Base-by-base conservation (phyloP, 92 coral and sea anemone species). In the Phenganax stokvisi region DNA sequence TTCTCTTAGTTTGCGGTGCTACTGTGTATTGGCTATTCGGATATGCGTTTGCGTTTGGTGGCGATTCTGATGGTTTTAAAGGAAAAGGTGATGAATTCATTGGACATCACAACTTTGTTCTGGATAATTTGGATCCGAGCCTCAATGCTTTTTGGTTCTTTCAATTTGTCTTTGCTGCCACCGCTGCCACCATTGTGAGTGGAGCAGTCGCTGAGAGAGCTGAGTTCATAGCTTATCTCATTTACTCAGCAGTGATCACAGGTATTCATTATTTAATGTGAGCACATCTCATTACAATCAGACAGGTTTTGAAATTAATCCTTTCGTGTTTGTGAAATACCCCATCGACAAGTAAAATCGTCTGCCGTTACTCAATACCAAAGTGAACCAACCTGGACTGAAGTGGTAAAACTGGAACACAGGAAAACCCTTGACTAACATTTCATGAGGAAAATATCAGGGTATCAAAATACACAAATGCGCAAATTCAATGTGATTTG, bases 131-230 rank as follows among this genome's bases (percentile, higher is more conserved):
- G 7, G 91, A 92, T 20, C 25, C 10, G 68, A 76, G 51, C 47
- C 27, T 9, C 3, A 6, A 6, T 72, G 86, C 97, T 16, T 63
- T 66, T 12, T 92, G 97, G 97, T 92, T 92, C 82, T 92, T 92
- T 85, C 97, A 92, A 69, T 92, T 92, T 67, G 97, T 92, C 51
- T 92, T 92, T 76, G 96, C 97, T 54, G 97, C 97, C 27, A 92
- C 97, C 2, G 92, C 97, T 7, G 94, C 97, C 71, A 92, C 97
- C 53, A 92, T 92, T 81, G 97, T 92, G 85, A 92, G 97, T 83
- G 97, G 97, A 76, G 96, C 97, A 51, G 90, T 92, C 88, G 96
- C 97, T 13, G 97, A 92, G 86, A 92, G 97, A 70, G 90, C 96
- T 0, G 97, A 92, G 82, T 92, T 92, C 87, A 81, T 83, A 30